A percentile compares a stretch with the other conserved stretches of the same genome.
phyloP scores from a whole-genome alignment of 1,140 invertebrate genomes.

The Hyles vespertilio region DNA sequence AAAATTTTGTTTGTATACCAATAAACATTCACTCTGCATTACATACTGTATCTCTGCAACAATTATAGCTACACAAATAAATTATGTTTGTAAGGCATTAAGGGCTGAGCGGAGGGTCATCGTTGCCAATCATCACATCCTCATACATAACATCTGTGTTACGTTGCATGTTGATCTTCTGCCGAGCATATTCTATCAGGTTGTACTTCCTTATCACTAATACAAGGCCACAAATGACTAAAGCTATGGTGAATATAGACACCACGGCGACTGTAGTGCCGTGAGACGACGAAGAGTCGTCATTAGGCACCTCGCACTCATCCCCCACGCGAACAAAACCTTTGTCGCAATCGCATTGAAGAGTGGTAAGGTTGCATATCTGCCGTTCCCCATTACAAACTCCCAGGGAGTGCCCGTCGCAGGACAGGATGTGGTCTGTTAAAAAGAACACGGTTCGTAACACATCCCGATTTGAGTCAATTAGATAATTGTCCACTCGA shows the following conservation, averaged over 20 bases:
- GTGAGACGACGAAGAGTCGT: conserved; percentile 25
- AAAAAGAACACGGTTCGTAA: conserved; percentile 66
- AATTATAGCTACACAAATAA: conserved; percentile 21
- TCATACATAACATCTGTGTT: conserved; percentile 70
- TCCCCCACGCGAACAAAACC: conserved; percentile 42
- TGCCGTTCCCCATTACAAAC: conserved; percentile 44
- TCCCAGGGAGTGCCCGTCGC: conserved; percentile 42
- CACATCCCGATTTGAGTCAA: conserved; percentile 67
- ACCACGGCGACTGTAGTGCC: conserved; percentile 47
- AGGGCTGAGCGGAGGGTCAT: conserved; percentile 68
- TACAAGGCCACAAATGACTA: conserved; percentile 57
- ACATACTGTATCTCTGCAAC: conserved; percentile 1
- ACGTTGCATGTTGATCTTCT: conserved; percentile 59
- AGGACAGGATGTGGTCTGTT: conserved; percentile 70
- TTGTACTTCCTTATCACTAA: conserved; percentile 69
- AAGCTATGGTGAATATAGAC: conserved; percentile 58
- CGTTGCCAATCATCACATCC: conserved; percentile 74
- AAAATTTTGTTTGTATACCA: not conserved
- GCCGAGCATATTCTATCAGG: conserved; percentile 62
- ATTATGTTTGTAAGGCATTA: conserved; percentile 31
- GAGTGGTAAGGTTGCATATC: conserved; percentile 38
- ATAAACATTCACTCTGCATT: not conserved
- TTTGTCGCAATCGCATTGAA: conserved; percentile 45
- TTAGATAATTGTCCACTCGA: conserved; percentile 64
- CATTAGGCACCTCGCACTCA: conserved; percentile 32